These are phyloP conservation scores for Antheraea pernyi DNA, from an alignment of 1,140 invertebrate species.

Conservation along the genomic window DNA sequence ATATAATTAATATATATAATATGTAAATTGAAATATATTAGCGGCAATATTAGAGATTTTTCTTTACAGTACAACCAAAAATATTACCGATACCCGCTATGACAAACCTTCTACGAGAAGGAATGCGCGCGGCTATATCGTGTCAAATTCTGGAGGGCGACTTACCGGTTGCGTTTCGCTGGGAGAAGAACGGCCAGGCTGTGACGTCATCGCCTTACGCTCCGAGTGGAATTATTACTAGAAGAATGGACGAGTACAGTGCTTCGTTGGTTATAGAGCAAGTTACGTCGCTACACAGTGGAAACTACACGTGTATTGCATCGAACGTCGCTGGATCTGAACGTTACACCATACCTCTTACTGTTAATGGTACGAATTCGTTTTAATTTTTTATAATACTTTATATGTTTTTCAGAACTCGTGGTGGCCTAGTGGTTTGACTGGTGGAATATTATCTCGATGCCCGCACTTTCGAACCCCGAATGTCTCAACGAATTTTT, in stretches of 20 bases:
- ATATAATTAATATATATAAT: no score
- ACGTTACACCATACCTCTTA: constrained; percentile 86
- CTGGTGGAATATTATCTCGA: no score
- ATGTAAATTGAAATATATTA: no score
- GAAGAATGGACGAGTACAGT: constrained; percentile 91
- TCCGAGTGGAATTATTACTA: constrained; percentile 79
- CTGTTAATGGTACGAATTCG: constrained; percentile 86
- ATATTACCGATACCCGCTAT: constrained; percentile 92
- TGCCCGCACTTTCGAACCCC: no score
- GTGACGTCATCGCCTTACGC: constrained; percentile 76
- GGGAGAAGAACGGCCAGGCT: constrained; percentile 89
- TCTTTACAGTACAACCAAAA: constrained; percentile 88
- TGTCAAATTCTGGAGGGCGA: constrained; percentile 97
- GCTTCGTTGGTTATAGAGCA: constrained; percentile 93
- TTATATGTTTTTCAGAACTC: no score
- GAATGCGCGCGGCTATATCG: constrained; percentile 94
- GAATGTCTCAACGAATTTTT: no score
- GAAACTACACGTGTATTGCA: constrained; percentile 94
- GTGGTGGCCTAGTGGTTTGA: no score
- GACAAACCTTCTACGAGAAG: constrained; percentile 90
- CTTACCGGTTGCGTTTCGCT: constrained; percentile 92
- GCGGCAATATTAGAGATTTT: not conserved
- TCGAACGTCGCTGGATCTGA: constrained; percentile 91
- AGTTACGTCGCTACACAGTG: constrained; percentile 89
- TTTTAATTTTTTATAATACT: constrained; percentile 4